These are phyloP conservation scores for Parnassius apollo DNA, from an alignment of 2,888 invertebrate genomes.

Conservation along the genomic window DNA sequence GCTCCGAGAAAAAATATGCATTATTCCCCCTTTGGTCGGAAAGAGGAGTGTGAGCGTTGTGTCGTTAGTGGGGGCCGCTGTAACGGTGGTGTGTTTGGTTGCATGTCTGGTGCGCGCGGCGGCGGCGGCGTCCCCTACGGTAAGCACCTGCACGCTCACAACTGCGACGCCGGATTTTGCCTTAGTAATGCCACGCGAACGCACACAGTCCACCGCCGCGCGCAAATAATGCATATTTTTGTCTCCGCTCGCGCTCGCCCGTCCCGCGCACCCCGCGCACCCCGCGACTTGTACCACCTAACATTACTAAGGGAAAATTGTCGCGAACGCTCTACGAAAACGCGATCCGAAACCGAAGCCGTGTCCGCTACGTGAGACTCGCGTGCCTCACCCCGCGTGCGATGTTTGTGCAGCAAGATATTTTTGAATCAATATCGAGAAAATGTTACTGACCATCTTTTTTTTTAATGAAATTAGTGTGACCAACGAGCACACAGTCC, in stretches of 20 bases:
- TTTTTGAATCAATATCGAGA: too few relatives aligned
- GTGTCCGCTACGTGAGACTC: conserved; percentile 28
- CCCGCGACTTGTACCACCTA: conserved; percentile 42
- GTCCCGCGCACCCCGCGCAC: conserved; percentile 37
- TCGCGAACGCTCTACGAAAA: conserved; percentile 55
- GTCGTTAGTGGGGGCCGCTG: conserved; percentile 13
- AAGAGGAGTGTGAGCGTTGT: too few relatives aligned
- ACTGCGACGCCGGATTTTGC: conserved; percentile 62
- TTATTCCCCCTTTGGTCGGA: conserved; percentile 47
- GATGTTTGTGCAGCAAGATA: background rate
- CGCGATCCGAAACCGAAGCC: conserved; percentile 54
- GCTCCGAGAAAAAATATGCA: conserved; percentile 61
- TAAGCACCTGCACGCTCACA: conserved; percentile 45
- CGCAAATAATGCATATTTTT: conserved; percentile 72
- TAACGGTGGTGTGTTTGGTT: conserved; percentile 61
- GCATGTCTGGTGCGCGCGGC: conserved; percentile 53
- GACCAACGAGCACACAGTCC: too few relatives aligned
- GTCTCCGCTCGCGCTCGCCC: conserved; percentile 51
- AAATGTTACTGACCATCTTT: too few relatives aligned
- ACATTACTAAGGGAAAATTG: conserved; percentile 80
- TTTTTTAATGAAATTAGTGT: too few relatives aligned
- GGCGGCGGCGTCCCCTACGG: conserved; percentile 52
- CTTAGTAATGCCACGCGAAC: conserved; percentile 68
- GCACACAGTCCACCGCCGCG: conserved; percentile 8
- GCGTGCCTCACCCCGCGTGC: conserved; percentile 3